Conservation (phyloP, 2,888 invertebrate species). For the Nomada fucata region DNA sequence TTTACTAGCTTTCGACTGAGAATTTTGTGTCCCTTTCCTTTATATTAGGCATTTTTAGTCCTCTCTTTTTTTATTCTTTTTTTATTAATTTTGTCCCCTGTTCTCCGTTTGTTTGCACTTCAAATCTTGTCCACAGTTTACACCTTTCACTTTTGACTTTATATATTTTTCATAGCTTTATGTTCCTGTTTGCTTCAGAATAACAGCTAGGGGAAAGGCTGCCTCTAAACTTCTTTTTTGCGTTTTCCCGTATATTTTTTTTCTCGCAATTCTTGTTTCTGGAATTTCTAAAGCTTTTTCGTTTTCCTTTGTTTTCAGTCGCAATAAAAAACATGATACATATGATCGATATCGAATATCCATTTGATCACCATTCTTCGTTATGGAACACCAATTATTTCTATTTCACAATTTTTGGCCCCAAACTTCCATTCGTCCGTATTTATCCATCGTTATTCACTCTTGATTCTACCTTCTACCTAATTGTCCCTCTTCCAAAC, state of each 20-base stretch:
- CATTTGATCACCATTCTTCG: no score
- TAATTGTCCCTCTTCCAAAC: neutral
- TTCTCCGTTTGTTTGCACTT: neutral
- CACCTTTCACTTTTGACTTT: neutral
- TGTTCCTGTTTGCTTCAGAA: no score
- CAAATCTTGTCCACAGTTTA: neutral
- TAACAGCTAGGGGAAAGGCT: no score
- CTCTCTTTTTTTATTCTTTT: no score
- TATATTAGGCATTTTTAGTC: neutral
- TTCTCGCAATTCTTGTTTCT: no score
- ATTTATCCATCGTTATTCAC: neutral
- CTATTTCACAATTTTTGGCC: neutral
- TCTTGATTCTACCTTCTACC: neutral
- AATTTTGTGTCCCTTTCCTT: neutral
- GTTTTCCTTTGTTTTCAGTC: no score
- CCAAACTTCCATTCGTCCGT: neutral
- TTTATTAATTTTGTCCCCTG: neutral
- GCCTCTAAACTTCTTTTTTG: no score
- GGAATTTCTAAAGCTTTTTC: no score
- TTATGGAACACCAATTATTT: no score
- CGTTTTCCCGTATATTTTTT: no score
- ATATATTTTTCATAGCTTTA: neutral
- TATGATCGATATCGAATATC: no score
- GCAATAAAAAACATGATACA: no score
- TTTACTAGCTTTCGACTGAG: neutral